Conservation (phyloP, 2,888 invertebrate genomes). For the Apomyelois bistriatella region DNA sequence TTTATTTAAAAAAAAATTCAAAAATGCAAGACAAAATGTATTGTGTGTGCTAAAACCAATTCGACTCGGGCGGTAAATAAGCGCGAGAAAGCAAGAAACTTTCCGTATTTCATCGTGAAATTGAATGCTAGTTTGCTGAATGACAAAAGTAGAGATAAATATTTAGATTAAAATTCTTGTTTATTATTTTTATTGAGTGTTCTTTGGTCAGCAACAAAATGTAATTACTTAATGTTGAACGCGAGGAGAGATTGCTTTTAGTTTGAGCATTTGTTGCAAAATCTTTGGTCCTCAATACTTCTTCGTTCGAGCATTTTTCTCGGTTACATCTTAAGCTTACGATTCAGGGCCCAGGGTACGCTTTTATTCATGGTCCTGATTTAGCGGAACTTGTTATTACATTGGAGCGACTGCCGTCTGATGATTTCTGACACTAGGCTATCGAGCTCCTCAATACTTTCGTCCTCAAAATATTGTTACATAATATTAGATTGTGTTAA, state of each 20-base stretch:
- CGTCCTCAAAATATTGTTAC: no score
- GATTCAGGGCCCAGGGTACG: no score
- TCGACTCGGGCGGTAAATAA: background rate
- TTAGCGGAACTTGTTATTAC: no score
- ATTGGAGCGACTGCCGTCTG: no score
- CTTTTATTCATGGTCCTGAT: no score
- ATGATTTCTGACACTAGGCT: no score
- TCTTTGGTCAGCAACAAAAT: background rate
- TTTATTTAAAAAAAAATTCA: background rate
- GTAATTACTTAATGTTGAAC: no score
- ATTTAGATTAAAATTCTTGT: background rate
- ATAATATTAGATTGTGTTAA: no score
- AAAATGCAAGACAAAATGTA: background rate
- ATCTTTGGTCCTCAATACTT: background rate
- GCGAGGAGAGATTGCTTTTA: no score
- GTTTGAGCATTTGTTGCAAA: background rate
- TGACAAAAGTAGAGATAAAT: constrained; percentile 4
- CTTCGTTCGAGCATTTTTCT: no score
- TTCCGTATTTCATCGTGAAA: constrained; percentile 2
- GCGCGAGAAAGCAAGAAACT: constrained; percentile 4
- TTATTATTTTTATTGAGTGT: background rate
- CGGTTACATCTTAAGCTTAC: no score
- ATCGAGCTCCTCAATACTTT: no score
- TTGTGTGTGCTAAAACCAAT: background rate
- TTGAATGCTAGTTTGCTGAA: background rate